Evolutionary conservation across 2,797 vertebrate genomes (phyloP), one percentile per base, ranked within the genome.

Genomic region (Xyrichtys novacula): DNA sequence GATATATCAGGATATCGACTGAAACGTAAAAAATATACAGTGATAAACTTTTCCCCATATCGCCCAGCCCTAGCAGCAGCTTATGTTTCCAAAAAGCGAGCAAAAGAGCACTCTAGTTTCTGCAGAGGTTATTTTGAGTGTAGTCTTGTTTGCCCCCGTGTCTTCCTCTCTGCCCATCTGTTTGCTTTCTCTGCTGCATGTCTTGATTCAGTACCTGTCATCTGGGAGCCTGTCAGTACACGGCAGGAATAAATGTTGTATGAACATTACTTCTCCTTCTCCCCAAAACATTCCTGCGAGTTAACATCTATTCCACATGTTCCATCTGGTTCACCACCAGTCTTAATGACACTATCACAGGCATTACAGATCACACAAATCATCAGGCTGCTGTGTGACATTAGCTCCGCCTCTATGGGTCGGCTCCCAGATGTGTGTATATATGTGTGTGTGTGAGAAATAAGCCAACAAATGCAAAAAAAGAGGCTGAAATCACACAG

Each of bases 341-440:
- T 53, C 59, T 77, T 84, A 89, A 88, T 78, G 79, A 71, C 85
- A 81, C 84, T 86, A 90, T 93, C 88, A 91, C 89, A 88, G 65
- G 72, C 81, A 78, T 87, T 85, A 88, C 74, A 75, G 68, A 84
- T 90, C 84, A 59, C 86, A 86, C 88, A 91, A 90, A 91, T 87
- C 89, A 83, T 36, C 6, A 22, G 59, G 68, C 87, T 59, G 80
- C 34, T 48, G 77, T 57, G 71, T 78, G 85, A 91, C 88, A 85
- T 58, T 71, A 69, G 70, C 39, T 3, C 64, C 71, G 32, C 78
- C 83, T 74, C 43, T 34, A 4, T 47, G 58, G 64, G 60, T 74
- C 42, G 56, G 0, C 60, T 72, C 47, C 70, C 85, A 87, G 83
- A 84, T 87, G 84, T 85, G 19, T 14, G 11, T 23, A 19, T 42